Percentiles rank a stretch among this genome's conserved stretches.
Evolutionary conservation across 2,888 invertebrate genomes (phyloP).

Genomic region (Ecliptopera silaceata): DNA sequence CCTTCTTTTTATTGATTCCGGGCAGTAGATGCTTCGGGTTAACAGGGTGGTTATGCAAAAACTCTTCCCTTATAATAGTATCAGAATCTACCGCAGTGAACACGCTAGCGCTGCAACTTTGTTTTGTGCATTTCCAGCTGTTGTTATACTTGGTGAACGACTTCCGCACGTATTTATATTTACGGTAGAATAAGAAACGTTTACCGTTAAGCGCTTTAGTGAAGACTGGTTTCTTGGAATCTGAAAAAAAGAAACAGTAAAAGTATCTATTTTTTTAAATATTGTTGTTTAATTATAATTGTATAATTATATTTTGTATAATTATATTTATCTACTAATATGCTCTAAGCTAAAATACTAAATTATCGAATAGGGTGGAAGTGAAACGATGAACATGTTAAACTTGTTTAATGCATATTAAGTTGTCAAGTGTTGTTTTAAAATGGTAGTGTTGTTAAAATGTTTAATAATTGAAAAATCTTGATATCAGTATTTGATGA

Average conservation of each 20-base stretch:
- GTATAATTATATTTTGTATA: too few species aligned
- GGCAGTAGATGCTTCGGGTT: neutral
- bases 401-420: too few species aligned
- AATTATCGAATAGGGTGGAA: too few species aligned
- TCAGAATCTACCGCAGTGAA: neutral
- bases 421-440: too few species aligned
- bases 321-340: too few species aligned
- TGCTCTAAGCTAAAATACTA: too few species aligned
- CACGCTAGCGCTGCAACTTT: slow-evolving; percentile 1
- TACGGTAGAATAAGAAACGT: neutral
- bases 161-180: slow-evolving; percentile 9
- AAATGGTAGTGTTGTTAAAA: too few species aligned
- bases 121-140: slow-evolving; percentile 4
- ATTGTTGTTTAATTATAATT: neutral
- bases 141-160: neutral
- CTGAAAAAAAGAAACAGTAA: slow-evolving; percentile 1
- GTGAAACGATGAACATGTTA: too few species aligned
- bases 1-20: neutral
- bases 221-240: neutral
- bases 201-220: neutral
- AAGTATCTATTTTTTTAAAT: neutral
- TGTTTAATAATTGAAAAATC: too few species aligned
- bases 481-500: too few species aligned
- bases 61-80: slow-evolving; percentile 1
- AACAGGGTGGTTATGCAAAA: slow-evolving; percentile 1